Conservation (phyloP, 2,888 invertebrate genomes). For the Drosophila colorata region DNA sequence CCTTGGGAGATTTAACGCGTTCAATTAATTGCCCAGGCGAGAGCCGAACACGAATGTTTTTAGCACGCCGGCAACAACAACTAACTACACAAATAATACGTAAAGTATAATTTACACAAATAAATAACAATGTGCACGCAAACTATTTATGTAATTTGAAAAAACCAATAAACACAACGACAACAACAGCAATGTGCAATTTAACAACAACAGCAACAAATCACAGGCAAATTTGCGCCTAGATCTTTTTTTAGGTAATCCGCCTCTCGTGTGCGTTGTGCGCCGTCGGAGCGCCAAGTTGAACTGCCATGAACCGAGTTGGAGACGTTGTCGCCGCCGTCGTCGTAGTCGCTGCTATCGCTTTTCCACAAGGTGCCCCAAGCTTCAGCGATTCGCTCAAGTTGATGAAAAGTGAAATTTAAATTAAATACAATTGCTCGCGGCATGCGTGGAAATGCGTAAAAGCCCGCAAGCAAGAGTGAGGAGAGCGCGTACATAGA, state of each 20-base stretch:
- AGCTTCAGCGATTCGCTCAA: constrained; percentile 22
- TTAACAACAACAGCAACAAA: constrained; percentile 39
- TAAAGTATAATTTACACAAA: constrained; percentile 62
- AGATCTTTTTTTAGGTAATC: constrained; percentile 18
- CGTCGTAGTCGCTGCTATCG: constrained; percentile 42
- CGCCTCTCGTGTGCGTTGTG: constrained; percentile 52
- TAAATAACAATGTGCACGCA: constrained; percentile 27
- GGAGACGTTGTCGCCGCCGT: constrained; percentile 28
- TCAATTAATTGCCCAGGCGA: constrained; percentile 61
- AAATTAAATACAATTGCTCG: constrained; percentile 47
- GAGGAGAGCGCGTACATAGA: not conserved
- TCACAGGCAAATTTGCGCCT: constrained; percentile 23
- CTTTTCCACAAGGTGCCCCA: constrained; percentile 71
- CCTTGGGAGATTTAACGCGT: constrained; percentile 61
- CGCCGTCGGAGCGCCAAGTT: constrained; percentile 61
- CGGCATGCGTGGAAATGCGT: constrained; percentile 52
- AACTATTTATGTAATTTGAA: constrained; percentile 55
- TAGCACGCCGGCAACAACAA: constrained; percentile 45
- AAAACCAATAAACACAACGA: constrained; percentile 26
- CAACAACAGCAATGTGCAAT: constrained; percentile 29
- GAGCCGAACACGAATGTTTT: constrained; percentile 58
- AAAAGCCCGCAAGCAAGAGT: constrained; percentile 7
- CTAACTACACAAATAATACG: constrained; percentile 60
- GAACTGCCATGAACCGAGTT: constrained; percentile 74
- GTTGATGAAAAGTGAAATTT: constrained; percentile 58